phyloP scores from a whole-genome alignment of 2,888 invertebrate species.

The Criorhina ranunculi region DNA sequence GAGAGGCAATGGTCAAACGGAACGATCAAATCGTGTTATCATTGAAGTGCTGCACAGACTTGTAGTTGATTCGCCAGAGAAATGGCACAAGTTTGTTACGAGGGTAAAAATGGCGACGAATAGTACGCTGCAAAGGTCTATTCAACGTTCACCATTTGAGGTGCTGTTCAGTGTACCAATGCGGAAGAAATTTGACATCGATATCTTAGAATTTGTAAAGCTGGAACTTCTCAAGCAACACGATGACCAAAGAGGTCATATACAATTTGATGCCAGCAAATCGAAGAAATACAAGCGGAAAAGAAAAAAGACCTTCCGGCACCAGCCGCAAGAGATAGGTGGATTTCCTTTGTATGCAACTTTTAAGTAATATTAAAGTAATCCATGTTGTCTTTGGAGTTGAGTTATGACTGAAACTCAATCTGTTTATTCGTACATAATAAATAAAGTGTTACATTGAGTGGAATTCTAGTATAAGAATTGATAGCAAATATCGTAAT shows the following conservation, averaged over 20 bases:
- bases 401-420: no score
- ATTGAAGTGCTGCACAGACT: constrained; percentile 3
- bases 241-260: not conserved
- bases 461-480: no score
- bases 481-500: no score
- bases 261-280: not conserved
- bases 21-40: not conserved
- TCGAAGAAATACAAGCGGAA: not conserved
- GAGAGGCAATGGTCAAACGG: constrained; percentile 10
- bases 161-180: constrained; percentile 3
- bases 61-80: not conserved
- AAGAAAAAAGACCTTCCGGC: not conserved
- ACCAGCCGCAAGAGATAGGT: no score
- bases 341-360: no score
- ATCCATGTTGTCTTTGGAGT: no score
- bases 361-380: no score
- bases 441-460: no score
- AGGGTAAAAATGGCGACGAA: constrained; percentile 1
- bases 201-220: not conserved
- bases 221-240: not conserved
- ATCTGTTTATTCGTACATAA: no score
- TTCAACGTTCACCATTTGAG: not conserved
- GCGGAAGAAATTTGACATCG: not conserved
- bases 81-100: constrained; percentile 5
- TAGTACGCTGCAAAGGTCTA: not conserved